Evolutionary conservation across 2,888 invertebrate genomes (phyloP), one percentile per base, ranked within the genome.

Genomic region (Ennomos erosarius): DNA sequence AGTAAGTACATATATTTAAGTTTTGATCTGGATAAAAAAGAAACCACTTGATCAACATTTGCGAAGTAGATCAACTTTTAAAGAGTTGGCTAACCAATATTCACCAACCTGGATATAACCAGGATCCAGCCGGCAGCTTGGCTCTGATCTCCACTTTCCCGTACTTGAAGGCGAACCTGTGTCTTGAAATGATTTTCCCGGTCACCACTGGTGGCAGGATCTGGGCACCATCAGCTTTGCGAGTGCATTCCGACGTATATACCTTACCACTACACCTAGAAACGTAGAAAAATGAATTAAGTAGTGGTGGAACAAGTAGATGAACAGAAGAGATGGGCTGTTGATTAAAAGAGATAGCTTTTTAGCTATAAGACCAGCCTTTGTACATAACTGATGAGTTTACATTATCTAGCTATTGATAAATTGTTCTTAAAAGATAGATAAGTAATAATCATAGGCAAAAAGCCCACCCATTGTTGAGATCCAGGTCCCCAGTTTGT

Each of bases 151-250:
- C 95, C 8, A 97, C 83, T 61, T 89, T 93, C 1, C 97, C 97
- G 72, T 94, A 96, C 60, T 93, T 92, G 78, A 97, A 96, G 56
- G 90, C 93, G 74, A 96, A 96, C 10, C 88, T 92, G 44, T 94
- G 87, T 65, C 90, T 94, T 0, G 96, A 96, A 42, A 92, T 93
- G 4, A 97, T 71, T 70, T 94, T 94, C 0, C 94, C 94, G 0
- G 96, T 95, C 16, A 94, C 84, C 1, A 96, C 88, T 0, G 96
- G 96, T 0, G 96, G 96, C 38, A 96, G 79, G 50, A 96, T 95
- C 56, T 93, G 85, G 9, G 90, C 93, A 0, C 93, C 93, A 5
- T 78, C 71, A 0, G 94, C 93, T 44, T 71, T 74, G 9, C 88
- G 88, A 10, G 64, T 78, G 72, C 95, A 95, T 58, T 92, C 88